Conservation (phyloP, 2,888 invertebrate genomes). For the Arctia plantaginis region DNA sequence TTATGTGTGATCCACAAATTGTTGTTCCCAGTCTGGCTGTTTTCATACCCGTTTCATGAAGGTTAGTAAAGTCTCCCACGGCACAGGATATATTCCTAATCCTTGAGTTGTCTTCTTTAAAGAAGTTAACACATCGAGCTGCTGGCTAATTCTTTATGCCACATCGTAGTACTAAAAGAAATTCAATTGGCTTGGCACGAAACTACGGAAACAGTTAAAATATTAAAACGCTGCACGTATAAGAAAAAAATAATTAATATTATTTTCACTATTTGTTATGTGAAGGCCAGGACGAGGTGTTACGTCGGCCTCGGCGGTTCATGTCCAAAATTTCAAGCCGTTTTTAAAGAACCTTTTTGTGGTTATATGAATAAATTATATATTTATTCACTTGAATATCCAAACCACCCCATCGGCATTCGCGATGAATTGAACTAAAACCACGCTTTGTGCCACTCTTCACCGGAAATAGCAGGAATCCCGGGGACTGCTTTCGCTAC, state of each 20-base stretch:
- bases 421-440: no score
- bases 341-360: slow-evolving; percentile 4
- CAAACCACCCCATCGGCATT: no score
- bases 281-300: slow-evolving; percentile 14
- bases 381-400: neutral
- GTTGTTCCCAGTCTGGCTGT: no score
- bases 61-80: no score
- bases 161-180: neutral
- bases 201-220: neutral
- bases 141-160: neutral
- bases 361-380: neutral
- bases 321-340: slow-evolving; percentile 9
- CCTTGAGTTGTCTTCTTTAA: no score
- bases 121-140: neutral
- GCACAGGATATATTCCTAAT: no score
- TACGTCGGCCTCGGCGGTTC: slow-evolving; percentile 5
- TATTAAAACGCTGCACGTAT: slow-evolving; percentile 1
- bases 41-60: no score
- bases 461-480: neutral
- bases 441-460: neutral
- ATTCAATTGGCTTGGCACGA: neutral
- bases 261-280: slow-evolving; percentile 12
- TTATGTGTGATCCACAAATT: no score
- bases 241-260: neutral
- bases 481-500: neutral